A percentile compares a stretch with the other conserved stretches of the same genome.
phyloP scores from a whole-genome alignment of 1,140 invertebrate species.

The Pseudomyrmex concolor region DNA sequence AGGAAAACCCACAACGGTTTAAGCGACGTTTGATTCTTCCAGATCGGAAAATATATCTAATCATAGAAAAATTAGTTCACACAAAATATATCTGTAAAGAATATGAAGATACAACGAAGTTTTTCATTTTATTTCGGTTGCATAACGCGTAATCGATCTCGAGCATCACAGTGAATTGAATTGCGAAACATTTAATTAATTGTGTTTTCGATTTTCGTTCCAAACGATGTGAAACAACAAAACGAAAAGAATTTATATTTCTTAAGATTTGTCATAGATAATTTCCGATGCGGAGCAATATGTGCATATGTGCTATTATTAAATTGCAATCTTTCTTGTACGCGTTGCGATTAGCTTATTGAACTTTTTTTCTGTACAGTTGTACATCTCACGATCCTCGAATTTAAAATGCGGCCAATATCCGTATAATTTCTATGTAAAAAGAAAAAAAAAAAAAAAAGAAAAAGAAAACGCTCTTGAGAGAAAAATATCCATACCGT shows the following conservation, averaged over 20 bases:
- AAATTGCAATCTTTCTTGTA: not conserved
- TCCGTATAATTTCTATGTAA: conserved; percentile 7
- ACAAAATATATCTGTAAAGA: not conserved
- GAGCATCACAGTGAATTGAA: not conserved
- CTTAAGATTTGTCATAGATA: too few relatives aligned
- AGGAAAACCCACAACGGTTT: not conserved
- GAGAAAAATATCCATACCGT: not conserved
- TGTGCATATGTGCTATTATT: not conserved
- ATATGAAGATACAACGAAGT: conserved; percentile 12
- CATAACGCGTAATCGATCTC: conserved; percentile 3
- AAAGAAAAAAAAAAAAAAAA: not conserved
- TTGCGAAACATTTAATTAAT: not conserved
- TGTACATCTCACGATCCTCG: too few relatives aligned
- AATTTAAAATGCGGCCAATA: not conserved
- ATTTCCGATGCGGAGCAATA: not conserved
- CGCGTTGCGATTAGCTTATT: not conserved
- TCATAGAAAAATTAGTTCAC: not conserved
- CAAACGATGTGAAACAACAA: too few relatives aligned
- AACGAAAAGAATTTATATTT: too few relatives aligned
- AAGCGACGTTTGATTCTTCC: conserved; percentile 5
- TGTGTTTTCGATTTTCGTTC: not conserved
- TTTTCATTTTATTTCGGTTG: conserved; percentile 15
- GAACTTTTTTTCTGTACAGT: not conserved
- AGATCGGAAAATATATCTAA: conserved; percentile 12
- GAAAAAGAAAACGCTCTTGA: not conserved